phyloP scores from a whole-genome alignment of 2,888 invertebrate genomes.

The Dynastes hyllus region DNA sequence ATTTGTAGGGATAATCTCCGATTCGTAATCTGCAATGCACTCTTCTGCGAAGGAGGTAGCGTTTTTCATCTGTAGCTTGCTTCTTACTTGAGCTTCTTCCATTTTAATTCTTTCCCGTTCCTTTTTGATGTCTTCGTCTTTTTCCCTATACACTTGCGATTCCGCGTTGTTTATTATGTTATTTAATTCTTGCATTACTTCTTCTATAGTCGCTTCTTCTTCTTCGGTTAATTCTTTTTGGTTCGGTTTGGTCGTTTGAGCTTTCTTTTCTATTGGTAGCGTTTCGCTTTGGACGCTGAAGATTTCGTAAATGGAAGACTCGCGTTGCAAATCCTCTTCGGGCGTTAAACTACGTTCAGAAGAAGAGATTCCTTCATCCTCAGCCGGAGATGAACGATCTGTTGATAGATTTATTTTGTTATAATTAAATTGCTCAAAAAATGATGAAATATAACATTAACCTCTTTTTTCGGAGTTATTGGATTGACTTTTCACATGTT shows the following conservation, averaged over 20 bases:
- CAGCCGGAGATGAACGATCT: slow-evolving; percentile 84
- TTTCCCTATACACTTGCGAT: slow-evolving; percentile 75
- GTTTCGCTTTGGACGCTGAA: slow-evolving; percentile 77
- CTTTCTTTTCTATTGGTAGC: slow-evolving; percentile 68
- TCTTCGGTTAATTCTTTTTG: slow-evolving; percentile 72
- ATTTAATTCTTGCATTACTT: slow-evolving; percentile 88
- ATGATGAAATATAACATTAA: background rate
- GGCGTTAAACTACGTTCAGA: slow-evolving; percentile 87
- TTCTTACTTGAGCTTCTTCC: slow-evolving; percentile 64
- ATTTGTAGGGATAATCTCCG: slow-evolving; percentile 84
- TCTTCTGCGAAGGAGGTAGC: slow-evolving; percentile 58
- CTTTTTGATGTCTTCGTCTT: slow-evolving; percentile 58
- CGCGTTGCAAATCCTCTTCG: slow-evolving; percentile 78
- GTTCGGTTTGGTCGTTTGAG: slow-evolving; percentile 65
- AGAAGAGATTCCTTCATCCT: slow-evolving; percentile 92
- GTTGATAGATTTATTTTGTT: slow-evolving; percentile 59
- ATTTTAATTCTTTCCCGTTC: slow-evolving; percentile 62
- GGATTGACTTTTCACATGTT: slow-evolving; percentile 68
- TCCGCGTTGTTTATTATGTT: slow-evolving; percentile 91
- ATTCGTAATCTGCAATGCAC: slow-evolving; percentile 73
- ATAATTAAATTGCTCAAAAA: background rate
- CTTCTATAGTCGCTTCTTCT: slow-evolving; percentile 89
- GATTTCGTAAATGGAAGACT: slow-evolving; percentile 77
- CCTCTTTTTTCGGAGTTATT: slow-evolving; percentile 58
- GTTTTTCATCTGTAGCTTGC: slow-evolving; percentile 64